Evolutionary conservation across 2,888 invertebrate genomes (phyloP).

Genomic region (Elysia crispata): DNA sequence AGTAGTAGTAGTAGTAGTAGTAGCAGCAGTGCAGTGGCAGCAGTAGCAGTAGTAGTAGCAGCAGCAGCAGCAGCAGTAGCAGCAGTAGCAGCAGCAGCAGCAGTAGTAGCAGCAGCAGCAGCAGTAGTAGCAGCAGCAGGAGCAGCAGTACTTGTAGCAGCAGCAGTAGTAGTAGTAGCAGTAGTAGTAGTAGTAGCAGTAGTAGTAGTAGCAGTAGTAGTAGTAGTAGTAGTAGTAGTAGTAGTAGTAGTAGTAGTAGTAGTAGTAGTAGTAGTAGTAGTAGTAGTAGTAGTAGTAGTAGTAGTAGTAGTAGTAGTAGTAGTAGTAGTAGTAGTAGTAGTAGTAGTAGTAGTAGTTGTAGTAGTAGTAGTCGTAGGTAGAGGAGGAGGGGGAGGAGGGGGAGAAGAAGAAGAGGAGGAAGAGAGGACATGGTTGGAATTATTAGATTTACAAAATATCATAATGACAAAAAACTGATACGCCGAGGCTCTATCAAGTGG

Average conservation of each 20-base stretch:
- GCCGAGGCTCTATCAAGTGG: too few relatives aligned
- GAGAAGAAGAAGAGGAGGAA: too few relatives aligned
- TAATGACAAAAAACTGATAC: background rate
- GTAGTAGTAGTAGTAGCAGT: constrained; percentile 6
- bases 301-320: constrained; percentile 20
- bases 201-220: background rate
- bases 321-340: constrained; percentile 22
- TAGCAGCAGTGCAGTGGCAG: too few relatives aligned
- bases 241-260: constrained; percentile 22
- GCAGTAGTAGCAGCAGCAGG: too few relatives aligned
- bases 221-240: constrained; percentile 14
- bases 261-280: constrained; percentile 22
- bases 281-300: constrained; percentile 24
- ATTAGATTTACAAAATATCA: background rate
- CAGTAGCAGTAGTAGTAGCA: too few relatives aligned
- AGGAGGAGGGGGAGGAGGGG: background rate
- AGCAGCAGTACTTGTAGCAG: too few relatives aligned
- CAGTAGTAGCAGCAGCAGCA: too few relatives aligned
- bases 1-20: background rate
- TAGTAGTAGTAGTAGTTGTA: constrained; percentile 21
- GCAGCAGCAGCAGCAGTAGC: too few relatives aligned
- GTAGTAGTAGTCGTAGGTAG: too few relatives aligned
- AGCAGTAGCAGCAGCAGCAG: too few relatives aligned
- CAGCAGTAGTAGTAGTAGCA: too few relatives aligned
- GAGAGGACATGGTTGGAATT: background rate